Percentiles rank a stretch among this genome's conserved stretches.
These are phyloP conservation scores for Sceloporus undulatus DNA, from an alignment of 2,113 vertebrate species.

Conservation along the genomic window DNA sequence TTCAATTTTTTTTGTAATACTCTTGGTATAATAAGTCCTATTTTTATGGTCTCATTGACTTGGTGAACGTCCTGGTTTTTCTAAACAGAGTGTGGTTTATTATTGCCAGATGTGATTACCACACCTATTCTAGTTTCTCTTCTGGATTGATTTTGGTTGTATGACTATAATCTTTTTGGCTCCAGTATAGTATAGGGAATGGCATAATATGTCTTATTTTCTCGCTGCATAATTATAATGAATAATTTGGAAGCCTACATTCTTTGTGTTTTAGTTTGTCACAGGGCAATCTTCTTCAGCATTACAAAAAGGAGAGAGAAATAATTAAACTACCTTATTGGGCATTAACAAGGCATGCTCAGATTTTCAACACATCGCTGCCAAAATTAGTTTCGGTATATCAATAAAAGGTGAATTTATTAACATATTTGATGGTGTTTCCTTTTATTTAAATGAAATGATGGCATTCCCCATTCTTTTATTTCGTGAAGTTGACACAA, in stretches of 20 bases:
- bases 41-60: neutral
- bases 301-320: conserved; percentile 15
- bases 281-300: conserved; percentile 11
- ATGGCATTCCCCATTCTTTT: neutral
- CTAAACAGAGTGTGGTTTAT: neutral
- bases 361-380: conserved; percentile 35
- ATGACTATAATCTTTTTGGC: neutral
- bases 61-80: neutral
- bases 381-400: conserved; percentile 1
- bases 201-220: neutral
- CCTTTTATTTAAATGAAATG: conserved; percentile 16
- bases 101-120: neutral
- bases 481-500: neutral
- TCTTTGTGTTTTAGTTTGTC: conserved; percentile 19
- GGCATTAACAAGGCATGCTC: conserved; percentile 28
- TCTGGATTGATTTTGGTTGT: neutral
- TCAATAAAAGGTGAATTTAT: conserved; percentile 49
- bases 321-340: conserved; percentile 43
- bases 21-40: neutral
- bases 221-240: neutral
- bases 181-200: neutral
- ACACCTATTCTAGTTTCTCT: neutral
- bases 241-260: conserved; percentile 22
- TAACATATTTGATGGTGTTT: conserved; percentile 42
- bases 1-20: neutral